Conservation (phyloP, 2,113 vertebrate genomes). For the Falco punctatus region DNA sequence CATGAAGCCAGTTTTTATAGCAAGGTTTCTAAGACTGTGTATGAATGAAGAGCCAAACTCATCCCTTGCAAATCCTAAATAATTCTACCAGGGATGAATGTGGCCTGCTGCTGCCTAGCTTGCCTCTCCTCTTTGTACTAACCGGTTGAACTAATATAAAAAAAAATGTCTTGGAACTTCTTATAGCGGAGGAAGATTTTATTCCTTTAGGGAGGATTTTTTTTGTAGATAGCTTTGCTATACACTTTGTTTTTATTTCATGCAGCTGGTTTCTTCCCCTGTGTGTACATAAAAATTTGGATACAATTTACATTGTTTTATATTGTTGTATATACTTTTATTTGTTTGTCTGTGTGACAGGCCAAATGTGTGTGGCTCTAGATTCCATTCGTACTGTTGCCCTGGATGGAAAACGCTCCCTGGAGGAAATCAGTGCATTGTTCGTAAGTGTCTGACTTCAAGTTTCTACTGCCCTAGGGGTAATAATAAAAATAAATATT, state of each 20-base stretch:
- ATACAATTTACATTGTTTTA: background rate
- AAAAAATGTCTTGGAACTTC: background rate
- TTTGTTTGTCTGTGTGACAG: constrained; percentile 60
- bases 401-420: constrained; percentile 82
- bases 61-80: rapidly evolving
- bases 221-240: background rate
- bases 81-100: background rate
- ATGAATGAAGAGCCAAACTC: background rate
- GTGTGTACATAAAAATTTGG: background rate
- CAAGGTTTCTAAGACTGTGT: background rate
- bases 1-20: background rate
- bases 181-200: background rate
- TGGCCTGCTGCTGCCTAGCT: background rate
- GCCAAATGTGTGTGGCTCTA: constrained; percentile 84
- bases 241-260: background rate
- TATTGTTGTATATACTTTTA: background rate
- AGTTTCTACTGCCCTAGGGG: background rate
- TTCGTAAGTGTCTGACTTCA: constrained; percentile 77
- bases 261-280: background rate
- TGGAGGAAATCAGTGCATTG: constrained; percentile 82
- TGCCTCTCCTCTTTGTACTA: background rate
- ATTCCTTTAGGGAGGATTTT: background rate
- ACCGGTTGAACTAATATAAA: background rate
- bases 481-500: background rate
- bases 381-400: constrained; percentile 81